Conservation (phyloP, 2,113 vertebrate genomes). For the cat (Felis catus) region DNA sequence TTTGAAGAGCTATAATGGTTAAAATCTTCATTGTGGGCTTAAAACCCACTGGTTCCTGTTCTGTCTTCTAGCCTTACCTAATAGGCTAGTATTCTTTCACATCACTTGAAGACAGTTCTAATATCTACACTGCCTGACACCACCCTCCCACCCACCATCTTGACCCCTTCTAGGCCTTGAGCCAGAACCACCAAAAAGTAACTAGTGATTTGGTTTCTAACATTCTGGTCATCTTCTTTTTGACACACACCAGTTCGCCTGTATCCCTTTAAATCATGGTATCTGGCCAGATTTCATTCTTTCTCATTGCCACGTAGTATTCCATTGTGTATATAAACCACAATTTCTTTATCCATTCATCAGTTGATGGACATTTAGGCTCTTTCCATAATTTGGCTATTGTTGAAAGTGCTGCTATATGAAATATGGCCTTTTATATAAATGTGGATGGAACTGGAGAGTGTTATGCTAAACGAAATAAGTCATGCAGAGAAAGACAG, state of each 20-base stretch:
- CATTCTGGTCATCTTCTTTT: constrained; percentile 39
- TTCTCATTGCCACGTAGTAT: too few relatives aligned
- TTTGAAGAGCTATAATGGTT: neutral
- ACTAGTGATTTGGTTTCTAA: neutral
- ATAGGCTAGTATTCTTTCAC: neutral
- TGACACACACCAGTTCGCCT: neutral
- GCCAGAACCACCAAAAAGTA: neutral
- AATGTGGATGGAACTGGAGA: too few relatives aligned
- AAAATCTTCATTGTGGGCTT: neutral
- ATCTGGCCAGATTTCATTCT: neutral
- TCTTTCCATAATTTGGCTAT: too few relatives aligned
- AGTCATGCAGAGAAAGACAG: too few relatives aligned
- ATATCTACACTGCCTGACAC: neutral
- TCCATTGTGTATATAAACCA: too few relatives aligned
- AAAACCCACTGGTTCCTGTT: neutral
- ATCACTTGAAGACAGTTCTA: neutral
- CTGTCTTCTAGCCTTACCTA: neutral
- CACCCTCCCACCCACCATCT: neutral
- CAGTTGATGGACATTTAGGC: too few relatives aligned
- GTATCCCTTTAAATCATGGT: neutral
- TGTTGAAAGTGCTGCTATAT: too few relatives aligned
- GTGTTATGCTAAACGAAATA: too few relatives aligned
- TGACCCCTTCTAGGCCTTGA: neutral
- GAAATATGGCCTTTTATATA: too few relatives aligned
- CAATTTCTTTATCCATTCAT: too few relatives aligned